Evolutionary conservation across 2,888 invertebrate genomes (phyloP).

Genomic region (Polia nebulosa): DNA sequence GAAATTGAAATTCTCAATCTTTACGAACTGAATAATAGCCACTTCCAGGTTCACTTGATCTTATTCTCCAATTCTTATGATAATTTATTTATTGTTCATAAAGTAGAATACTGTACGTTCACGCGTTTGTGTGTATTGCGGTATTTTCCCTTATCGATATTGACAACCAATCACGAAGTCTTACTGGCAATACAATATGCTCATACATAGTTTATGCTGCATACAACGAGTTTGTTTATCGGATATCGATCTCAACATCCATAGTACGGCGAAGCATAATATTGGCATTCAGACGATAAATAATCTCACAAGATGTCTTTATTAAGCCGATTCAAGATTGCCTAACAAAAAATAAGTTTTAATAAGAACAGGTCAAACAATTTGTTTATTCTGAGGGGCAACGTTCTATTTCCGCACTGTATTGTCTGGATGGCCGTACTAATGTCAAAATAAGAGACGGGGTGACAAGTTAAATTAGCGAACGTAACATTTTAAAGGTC

Average conservation of each 20-base stretch:
- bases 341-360: constrained; percentile 5
- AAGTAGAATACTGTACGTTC: constrained; percentile 28
- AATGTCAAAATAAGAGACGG: constrained; percentile 31
- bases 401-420: constrained; percentile 15
- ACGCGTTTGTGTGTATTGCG: constrained; percentile 27
- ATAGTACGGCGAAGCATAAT: constrained; percentile 43
- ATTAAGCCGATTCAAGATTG: constrained; percentile 25
- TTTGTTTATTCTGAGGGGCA: constrained; percentile 30
- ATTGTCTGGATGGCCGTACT: background rate
- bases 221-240: constrained; percentile 49
- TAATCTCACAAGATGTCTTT: constrained; percentile 30
- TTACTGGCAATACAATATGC: constrained; percentile 32
- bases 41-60: constrained; percentile 34
- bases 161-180: constrained; percentile 50
- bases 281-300: constrained; percentile 42
- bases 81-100: constrained; percentile 55
- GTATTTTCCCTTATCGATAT: constrained; percentile 56
- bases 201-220: constrained; percentile 14
- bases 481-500: constrained; percentile 47
- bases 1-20: constrained; percentile 58
- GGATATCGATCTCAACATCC: constrained; percentile 42
- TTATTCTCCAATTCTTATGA: constrained; percentile 36
- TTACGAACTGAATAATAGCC: constrained; percentile 48
- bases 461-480: constrained; percentile 37
- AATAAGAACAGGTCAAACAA: constrained; percentile 31